Conservation (phyloP, 2,113 vertebrate species). For the Falco punctatus region DNA sequence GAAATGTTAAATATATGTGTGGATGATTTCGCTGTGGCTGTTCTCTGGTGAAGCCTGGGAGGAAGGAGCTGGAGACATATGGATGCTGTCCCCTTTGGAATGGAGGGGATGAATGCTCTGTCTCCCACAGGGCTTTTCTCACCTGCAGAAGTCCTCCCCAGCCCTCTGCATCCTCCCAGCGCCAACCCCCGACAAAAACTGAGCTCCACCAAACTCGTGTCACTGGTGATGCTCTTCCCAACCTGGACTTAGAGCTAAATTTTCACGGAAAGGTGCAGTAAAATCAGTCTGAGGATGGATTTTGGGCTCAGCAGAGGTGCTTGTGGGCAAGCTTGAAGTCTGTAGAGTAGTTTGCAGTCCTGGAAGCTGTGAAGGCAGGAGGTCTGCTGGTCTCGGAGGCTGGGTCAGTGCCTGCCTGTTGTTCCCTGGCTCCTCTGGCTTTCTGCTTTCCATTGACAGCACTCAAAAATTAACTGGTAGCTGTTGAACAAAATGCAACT, state of each 20-base stretch:
- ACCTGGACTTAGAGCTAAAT: background rate
- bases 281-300: background rate
- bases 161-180: background rate
- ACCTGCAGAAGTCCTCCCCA: background rate
- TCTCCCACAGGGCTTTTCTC: background rate
- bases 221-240: background rate
- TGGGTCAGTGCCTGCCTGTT: background rate
- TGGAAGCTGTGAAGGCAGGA: background rate
- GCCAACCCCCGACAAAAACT: background rate
- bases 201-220: background rate
- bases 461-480: background rate
- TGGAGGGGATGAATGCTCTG: no score
- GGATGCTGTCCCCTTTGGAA: rapidly evolving
- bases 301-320: background rate
- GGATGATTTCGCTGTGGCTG: background rate
- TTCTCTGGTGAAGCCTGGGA: background rate
- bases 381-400: background rate
- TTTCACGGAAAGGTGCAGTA: background rate
- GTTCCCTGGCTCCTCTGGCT: background rate
- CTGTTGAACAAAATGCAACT: background rate
- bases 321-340: background rate
- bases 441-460: background rate
- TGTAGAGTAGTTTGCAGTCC: background rate
- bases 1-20: rapidly evolving
- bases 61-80: background rate